Evolutionary conservation across 1,140 invertebrate species (phyloP), one percentile per base, ranked within the genome.

Genomic region (Tigriopus japonicus): DNA sequence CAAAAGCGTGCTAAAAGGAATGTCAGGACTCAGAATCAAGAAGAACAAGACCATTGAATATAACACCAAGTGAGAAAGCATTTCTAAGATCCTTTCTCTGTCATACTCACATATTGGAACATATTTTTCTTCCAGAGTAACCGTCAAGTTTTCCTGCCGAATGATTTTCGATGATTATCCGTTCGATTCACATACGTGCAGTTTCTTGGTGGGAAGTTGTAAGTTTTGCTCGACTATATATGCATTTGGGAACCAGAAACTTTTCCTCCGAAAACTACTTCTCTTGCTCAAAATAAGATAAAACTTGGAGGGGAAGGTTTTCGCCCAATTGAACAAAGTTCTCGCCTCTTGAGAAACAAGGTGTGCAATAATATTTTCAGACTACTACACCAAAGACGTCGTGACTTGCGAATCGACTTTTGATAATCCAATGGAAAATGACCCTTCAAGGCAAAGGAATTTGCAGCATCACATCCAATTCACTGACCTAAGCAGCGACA

Each of bases 151-250:
- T 17, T 60, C 58, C 28, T 60, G 58, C 43, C 41, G 58, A 42
- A 60, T 60, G 58, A 17, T 42, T 15, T 60, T 60, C 23, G 58
- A 60, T 52, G 41, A 60, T 19, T 60, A 60, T 60, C 58, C 58
- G 2, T 42, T 60, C 28, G 58, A 60, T 51, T 23, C 15, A 21
- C 58, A 60, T 35, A 60, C 2, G 21, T 60, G 58, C 23, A 23
- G 17, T 17, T 60, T 60, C n/a, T 45, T 51, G 43, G 58, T 60
- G 13, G 58, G 58, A 60, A 60, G 58, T 28, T 60, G 58, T 60
- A 45, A 45, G 58, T 55, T 2, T 28, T n/a, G 12, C 42, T 12
- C n/a, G 12, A 43, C 10, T 49, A 35, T 35, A 35, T 9, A 9
- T 35, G 28, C 28, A 35, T 35, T 35, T 35, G 3, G 28, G 28